Base-by-base conservation (phyloP, 2,113 vertebrate species). In the Oophaga pumilio region DNA sequence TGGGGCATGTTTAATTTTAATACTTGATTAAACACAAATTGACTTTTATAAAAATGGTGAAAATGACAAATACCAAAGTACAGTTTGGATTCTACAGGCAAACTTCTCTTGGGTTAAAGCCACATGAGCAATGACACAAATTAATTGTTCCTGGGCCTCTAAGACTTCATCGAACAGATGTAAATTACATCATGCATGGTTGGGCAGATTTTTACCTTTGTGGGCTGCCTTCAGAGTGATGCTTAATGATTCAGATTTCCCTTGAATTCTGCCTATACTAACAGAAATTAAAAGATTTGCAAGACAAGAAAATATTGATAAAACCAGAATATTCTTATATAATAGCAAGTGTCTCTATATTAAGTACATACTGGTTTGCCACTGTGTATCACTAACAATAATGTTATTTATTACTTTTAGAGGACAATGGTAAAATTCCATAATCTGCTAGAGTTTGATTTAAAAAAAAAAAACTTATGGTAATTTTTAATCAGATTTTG, bases 91-190 rank as follows among this genome's bases (percentile, higher is more conserved):
- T 91, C 87, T 24, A 89, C 64, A 89, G 77, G 92, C 85, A 92
- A 91, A 91, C 91, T 94, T 89, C 93, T 92, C 92, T 91, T 88
- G 52, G 90, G 92, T 93, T 90, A 91, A 91, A 89, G 90, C 90
- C 91, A 91, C 60, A 93, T 90, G 92, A 94, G 78, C 91, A 90
- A 89, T 90, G 90, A 90, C 91, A 91, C 84, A 94, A 94, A 94
- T 93, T 93, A 93, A 94, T 94, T 94, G 90, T 93, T 94, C 92
- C 94, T 92, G 91, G 91, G 91, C 92, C 94, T 93, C 92, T 92
- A 92, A 95, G 92, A 90, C 91, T 94, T 94, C 92, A 94, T 94
- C 94, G 94, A 94, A 94, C 92, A 94, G 91, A 94, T 93, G 93
- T 93, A 96, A 96, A 95, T 94, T 91, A 91, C 87, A 91, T 89